Evolutionary conservation across 1,140 invertebrate genomes (phyloP).

Genomic region (Danaus melanippus): DNA sequence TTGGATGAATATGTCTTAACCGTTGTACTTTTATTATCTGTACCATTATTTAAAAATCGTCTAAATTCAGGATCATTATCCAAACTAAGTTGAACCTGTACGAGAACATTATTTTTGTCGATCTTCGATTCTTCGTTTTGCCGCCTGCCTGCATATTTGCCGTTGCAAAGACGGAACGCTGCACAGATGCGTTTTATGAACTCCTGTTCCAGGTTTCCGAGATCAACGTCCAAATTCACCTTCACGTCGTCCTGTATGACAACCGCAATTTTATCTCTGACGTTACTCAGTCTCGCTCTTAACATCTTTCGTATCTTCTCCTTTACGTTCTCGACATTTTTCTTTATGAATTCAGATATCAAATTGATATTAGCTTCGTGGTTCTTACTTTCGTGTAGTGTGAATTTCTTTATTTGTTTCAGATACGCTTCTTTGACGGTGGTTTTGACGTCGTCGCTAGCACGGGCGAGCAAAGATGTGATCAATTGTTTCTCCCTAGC

Average conservation of each 20-base stretch:
- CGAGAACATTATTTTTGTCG: conserved; percentile 26
- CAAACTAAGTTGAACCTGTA: conserved; percentile 34
- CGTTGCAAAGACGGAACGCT: conserved; percentile 25
- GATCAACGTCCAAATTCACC: conserved; percentile 36
- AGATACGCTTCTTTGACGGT: conserved; percentile 30
- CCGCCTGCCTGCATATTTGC: conserved; percentile 16
- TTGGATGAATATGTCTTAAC: conserved; percentile 20
- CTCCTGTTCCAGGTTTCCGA: conserved; percentile 35
- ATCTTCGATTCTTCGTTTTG: neutral
- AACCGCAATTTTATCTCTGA: conserved; percentile 20
- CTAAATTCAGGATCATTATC: conserved; percentile 19
- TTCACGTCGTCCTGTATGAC: conserved; percentile 35
- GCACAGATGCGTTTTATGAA: conserved; percentile 30
- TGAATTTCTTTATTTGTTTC: conserved; percentile 27
- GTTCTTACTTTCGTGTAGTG: conserved; percentile 30
- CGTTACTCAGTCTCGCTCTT: conserved; percentile 18
- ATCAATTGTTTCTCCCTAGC: conserved; percentile 27
- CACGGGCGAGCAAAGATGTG: conserved; percentile 20
- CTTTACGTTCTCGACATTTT: conserved; percentile 21
- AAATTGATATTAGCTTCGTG: conserved; percentile 28
- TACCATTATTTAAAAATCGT: neutral
- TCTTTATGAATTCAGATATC: conserved; percentile 28
- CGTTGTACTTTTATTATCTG: conserved; percentile 4
- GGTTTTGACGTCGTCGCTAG: conserved; percentile 15
- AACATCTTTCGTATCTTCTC: conserved; percentile 17